Percentiles rank a stretch among this genome's conserved stretches.
Conservation (phyloP, 1,140 invertebrate genomes). For the Microplitis demolitor region DNA sequence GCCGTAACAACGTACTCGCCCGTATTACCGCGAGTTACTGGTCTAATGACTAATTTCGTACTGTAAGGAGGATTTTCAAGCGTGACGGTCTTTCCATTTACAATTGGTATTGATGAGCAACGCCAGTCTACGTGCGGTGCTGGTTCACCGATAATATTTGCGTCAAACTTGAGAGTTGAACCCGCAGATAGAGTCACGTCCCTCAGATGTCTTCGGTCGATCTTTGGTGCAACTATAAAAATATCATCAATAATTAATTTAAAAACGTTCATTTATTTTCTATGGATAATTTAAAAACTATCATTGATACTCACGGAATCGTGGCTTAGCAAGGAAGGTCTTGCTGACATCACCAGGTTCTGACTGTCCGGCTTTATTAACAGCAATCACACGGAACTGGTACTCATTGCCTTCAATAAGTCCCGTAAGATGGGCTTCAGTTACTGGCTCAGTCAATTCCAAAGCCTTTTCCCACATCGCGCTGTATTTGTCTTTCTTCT, state of each 20-base stretch:
- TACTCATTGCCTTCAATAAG: slow-evolving; percentile 97
- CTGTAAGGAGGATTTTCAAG: slow-evolving; percentile 88
- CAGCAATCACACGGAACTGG: slow-evolving; percentile 95
- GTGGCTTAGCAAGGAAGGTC: slow-evolving; percentile 88
- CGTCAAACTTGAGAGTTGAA: slow-evolving; percentile 89
- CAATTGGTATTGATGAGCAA: slow-evolving; percentile 67
- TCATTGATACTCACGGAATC: slow-evolving; percentile 69
- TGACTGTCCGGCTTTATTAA: slow-evolving; percentile 93
- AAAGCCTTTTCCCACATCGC: slow-evolving; percentile 89
- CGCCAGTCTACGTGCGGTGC: slow-evolving; percentile 90
- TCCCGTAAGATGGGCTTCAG: slow-evolving; percentile 79
- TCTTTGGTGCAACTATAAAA: slow-evolving; percentile 85
- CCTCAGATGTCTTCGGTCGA: slow-evolving; percentile 87
- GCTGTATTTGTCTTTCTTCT: slow-evolving; percentile 96
- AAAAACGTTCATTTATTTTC: too few species aligned
- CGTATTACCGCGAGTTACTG: slow-evolving; percentile 78
- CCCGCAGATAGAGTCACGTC: slow-evolving; percentile 91
- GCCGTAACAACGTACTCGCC: slow-evolving; percentile 89
- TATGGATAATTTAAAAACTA: neutral
- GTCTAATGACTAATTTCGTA: slow-evolving; percentile 84
- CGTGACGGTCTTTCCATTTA: slow-evolving; percentile 67
- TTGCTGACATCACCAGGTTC: slow-evolving; percentile 87
- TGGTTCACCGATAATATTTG: slow-evolving; percentile 89
- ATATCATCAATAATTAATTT: neutral
- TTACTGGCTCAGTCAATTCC: slow-evolving; percentile 75